Evolutionary conservation across 2,113 vertebrate species (phyloP).

Genomic region (Leucopsar rothschildi): DNA sequence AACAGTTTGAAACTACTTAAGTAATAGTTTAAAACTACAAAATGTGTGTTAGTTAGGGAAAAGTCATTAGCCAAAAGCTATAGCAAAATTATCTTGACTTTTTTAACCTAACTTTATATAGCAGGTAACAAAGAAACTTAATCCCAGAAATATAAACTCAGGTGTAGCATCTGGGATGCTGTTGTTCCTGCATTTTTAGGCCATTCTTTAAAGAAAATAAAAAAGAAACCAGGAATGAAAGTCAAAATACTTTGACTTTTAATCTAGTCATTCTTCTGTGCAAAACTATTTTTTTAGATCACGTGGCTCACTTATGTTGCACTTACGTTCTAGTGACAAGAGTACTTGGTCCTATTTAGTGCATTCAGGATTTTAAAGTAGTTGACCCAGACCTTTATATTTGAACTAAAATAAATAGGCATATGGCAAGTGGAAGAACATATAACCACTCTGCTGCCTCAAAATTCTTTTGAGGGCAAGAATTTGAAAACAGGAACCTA

Average conservation of each 20-base stretch:
- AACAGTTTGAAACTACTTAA: neutral
- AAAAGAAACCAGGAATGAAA: neutral
- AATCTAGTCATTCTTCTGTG: neutral
- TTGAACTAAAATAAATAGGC: slow-evolving; percentile 23
- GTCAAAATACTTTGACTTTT: neutral
- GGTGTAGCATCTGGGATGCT: neutral
- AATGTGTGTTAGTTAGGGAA: neutral
- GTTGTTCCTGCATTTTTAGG: neutral
- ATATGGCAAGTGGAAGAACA: neutral
- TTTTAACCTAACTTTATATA: neutral
- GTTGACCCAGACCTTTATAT: slow-evolving; percentile 6
- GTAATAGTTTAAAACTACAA: neutral
- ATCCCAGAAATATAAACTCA: neutral
- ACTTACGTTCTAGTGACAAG: neutral
- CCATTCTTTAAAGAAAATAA: neutral
- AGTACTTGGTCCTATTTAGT: neutral
- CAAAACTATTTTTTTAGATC: neutral
- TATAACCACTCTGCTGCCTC: neutral
- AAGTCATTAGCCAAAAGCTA: neutral
- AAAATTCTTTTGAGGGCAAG: slow-evolving; percentile 50
- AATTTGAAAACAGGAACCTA: slow-evolving; percentile 45
- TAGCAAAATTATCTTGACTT: neutral
- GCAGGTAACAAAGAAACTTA: neutral
- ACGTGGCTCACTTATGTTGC: neutral
- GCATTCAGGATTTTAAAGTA: neutral